A percentile compares a stretch with the other conserved stretches of the same genome.
Evolutionary conservation across 2,797 vertebrate species (phyloP).

Genomic region (Melopsittacus undulatus): DNA sequence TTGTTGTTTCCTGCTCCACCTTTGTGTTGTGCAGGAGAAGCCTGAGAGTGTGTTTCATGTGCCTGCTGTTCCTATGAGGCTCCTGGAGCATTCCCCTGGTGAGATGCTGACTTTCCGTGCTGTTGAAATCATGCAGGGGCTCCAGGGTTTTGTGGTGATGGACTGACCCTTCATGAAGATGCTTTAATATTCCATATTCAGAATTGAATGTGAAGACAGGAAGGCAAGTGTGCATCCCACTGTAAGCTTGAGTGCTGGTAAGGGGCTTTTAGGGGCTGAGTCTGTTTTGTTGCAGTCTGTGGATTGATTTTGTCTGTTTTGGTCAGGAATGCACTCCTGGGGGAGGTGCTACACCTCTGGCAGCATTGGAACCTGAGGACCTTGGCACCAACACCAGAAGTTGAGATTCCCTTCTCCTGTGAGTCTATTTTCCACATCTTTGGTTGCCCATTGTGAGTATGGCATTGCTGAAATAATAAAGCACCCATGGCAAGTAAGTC

Average conservation of each 20-base stretch:
- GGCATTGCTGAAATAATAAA: not conserved
- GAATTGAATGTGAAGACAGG: not conserved
- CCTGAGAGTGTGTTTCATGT: not conserved
- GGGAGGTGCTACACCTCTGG: not conserved
- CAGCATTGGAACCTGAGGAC: not conserved
- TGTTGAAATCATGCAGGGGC: not conserved
- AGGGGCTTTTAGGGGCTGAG: not conserved
- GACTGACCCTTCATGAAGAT: not conserved
- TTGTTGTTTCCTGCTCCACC: rapidly evolving
- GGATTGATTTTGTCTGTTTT: not conserved
- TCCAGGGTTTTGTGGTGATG: not conserved
- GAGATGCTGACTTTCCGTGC: rapidly evolving
- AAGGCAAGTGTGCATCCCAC: not conserved
- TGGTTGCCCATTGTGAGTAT: not conserved
- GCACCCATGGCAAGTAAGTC: not conserved
- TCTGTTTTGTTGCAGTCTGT: not conserved
- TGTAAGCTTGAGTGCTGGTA: not conserved
- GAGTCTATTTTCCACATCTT: not conserved
- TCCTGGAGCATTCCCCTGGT: rapidly evolving
- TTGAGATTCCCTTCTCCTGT: not conserved
- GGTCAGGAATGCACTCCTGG: not conserved
- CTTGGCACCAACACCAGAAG: not conserved
- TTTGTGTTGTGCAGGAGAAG: rapidly evolving
- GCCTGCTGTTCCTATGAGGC: not conserved
- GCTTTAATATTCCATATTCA: not conserved